Conservation (phyloP, 1,140 invertebrate species). For the Orius insidiosus region DNA sequence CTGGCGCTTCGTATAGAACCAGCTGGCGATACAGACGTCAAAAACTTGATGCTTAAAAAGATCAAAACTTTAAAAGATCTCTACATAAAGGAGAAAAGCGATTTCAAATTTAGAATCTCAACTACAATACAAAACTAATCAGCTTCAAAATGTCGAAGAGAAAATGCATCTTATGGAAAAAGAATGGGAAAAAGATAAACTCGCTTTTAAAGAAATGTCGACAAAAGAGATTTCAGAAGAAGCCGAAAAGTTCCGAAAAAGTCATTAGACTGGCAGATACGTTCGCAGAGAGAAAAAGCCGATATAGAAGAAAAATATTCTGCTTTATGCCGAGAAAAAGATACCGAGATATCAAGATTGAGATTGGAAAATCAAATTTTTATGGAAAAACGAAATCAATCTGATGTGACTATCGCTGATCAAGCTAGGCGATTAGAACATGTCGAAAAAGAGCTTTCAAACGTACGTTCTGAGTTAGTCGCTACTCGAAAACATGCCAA, state of each 20-base stretch:
- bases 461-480: constrained; percentile 36
- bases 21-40: constrained; percentile 49
- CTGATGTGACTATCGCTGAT: constrained; percentile 30
- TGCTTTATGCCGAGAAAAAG: constrained; percentile 32
- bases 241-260: constrained; percentile 29
- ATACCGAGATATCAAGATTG: constrained; percentile 34
- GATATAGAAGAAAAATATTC: constrained; percentile 31
- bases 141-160: constrained; percentile 27
- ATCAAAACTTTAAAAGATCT: constrained; percentile 39
- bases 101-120: constrained; percentile 29
- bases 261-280: constrained; percentile 25
- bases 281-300: constrained; percentile 34
- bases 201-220: constrained; percentile 23
- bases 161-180: constrained; percentile 30
- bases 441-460: constrained; percentile 39
- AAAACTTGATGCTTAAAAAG: constrained; percentile 52
- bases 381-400: constrained; percentile 27
- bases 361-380: constrained; percentile 26
- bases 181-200: constrained; percentile 27
- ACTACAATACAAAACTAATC: constrained; percentile 29
- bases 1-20: constrained; percentile 49
- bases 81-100: constrained; percentile 24
- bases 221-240: constrained; percentile 29
- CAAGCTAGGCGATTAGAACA: constrained; percentile 33
- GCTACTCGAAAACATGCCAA: constrained; percentile 37